These are phyloP conservation scores for Drosophila leontia DNA, from an alignment of 1,140 invertebrate genomes.

Conservation along the genomic window DNA sequence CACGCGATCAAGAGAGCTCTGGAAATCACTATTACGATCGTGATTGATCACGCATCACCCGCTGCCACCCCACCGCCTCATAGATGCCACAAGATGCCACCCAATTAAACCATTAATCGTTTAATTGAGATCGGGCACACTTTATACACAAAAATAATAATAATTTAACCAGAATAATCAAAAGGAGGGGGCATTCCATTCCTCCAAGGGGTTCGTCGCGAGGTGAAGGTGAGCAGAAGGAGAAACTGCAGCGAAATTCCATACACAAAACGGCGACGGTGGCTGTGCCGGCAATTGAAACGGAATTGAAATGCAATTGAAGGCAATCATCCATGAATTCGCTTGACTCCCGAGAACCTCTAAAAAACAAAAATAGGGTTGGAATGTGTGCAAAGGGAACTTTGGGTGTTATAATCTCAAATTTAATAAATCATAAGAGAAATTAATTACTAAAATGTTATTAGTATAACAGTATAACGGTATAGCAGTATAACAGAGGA, in stretches of 20 bases:
- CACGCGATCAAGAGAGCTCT: slow-evolving; percentile 27
- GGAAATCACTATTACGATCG: slow-evolving; percentile 31
- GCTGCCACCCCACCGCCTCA: too few species aligned
- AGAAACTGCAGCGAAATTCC: slow-evolving; percentile 43
- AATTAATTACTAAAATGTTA: too few species aligned
- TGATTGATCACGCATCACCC: slow-evolving; percentile 40
- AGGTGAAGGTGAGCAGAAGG: slow-evolving; percentile 53
- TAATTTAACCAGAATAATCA: neutral
- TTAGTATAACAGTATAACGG: neutral
- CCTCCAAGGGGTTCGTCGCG: slow-evolving; percentile 15
- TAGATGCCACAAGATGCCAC: slow-evolving; percentile 10
- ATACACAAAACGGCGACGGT: neutral
- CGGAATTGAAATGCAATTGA: slow-evolving; percentile 57
- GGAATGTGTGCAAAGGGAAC: neutral
- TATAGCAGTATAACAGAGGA: neutral
- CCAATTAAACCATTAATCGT: slow-evolving; percentile 48
- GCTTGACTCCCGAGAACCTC: slow-evolving; percentile 38
- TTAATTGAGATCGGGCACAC: slow-evolving; percentile 40
- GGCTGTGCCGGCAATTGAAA: slow-evolving; percentile 41
- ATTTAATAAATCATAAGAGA: neutral
- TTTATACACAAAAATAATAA: slow-evolving; percentile 5
- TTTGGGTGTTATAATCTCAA: neutral
- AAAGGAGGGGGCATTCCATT: slow-evolving; percentile 12
- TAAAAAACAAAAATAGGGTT: neutral
- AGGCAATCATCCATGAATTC: slow-evolving; percentile 53